phyloP scores from a whole-genome alignment of 2,113 vertebrate genomes.

The Dipodomys ordii region DNA sequence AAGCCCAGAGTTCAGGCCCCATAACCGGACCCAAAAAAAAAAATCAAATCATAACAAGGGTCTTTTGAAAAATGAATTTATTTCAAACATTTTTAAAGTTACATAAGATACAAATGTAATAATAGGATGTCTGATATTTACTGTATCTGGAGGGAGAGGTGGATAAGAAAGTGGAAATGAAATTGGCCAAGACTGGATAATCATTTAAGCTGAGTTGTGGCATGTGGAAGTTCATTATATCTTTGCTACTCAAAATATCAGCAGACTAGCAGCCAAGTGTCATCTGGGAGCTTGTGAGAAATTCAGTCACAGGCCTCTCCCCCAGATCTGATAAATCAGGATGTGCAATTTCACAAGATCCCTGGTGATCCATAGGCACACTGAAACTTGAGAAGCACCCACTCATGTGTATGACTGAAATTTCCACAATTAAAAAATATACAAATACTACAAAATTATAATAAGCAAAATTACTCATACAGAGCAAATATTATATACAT shows the following conservation, averaged over 20 bases:
- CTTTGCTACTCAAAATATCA: neutral
- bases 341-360: constrained; percentile 6
- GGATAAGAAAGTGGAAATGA: neutral
- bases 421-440: constrained; percentile 2
- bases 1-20: too few relatives aligned
- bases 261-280: neutral
- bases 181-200: neutral
- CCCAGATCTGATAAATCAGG: neutral
- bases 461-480: neutral
- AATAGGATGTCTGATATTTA: neutral
- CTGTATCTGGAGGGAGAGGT: neutral
- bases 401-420: neutral
- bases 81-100: neutral
- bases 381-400: neutral
- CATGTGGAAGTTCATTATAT: neutral
- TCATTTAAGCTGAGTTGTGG: neutral
- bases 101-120: constrained; percentile 8
- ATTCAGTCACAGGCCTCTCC: neutral
- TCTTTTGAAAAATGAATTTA: neutral
- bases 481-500: neutral
- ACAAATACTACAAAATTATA: neutral
- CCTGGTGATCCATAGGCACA: neutral
- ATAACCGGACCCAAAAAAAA: too few relatives aligned
- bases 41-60: neutral
- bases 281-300: neutral